Conservation (phyloP, 2,888 invertebrate species). For the Archips xylosteana region DNA sequence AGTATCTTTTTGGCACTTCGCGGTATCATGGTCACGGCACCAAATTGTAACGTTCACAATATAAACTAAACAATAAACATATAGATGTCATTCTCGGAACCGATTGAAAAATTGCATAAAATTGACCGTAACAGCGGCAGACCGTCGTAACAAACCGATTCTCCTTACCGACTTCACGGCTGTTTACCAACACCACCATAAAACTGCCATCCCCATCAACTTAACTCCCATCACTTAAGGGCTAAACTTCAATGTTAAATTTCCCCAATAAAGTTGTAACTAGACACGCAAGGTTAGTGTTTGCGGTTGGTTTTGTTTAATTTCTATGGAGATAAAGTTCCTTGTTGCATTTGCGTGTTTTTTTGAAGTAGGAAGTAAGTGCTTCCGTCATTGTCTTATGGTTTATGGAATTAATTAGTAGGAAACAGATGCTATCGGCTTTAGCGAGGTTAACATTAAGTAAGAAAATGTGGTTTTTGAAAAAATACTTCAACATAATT, state of each 20-base stretch:
- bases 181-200: conserved; percentile 39
- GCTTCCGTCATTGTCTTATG: conserved; percentile 43
- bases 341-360: conserved; percentile 19
- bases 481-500: neutral
- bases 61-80: conserved; percentile 3
- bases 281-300: neutral
- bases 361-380: conserved; percentile 33
- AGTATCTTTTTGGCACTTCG: neutral
- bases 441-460: conserved; percentile 14
- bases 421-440: conserved; percentile 41
- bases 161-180: conserved; percentile 49
- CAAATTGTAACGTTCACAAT: neutral
- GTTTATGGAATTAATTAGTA: conserved; percentile 38
- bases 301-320: conserved; percentile 21
- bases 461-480: conserved; percentile 16
- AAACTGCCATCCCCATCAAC: neutral
- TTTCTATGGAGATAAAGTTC: neutral
- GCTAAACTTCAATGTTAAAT: conserved; percentile 5
- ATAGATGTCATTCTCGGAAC: conserved; percentile 16
- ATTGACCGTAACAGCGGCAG: conserved; percentile 52
- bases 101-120: conserved; percentile 53
- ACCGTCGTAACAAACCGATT: conserved; percentile 60
- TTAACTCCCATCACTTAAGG: conserved; percentile 10
- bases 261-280: neutral
- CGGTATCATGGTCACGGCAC: neutral